Conservation (phyloP, 2,113 vertebrate species). For the Aspiorhynchus laticeps region DNA sequence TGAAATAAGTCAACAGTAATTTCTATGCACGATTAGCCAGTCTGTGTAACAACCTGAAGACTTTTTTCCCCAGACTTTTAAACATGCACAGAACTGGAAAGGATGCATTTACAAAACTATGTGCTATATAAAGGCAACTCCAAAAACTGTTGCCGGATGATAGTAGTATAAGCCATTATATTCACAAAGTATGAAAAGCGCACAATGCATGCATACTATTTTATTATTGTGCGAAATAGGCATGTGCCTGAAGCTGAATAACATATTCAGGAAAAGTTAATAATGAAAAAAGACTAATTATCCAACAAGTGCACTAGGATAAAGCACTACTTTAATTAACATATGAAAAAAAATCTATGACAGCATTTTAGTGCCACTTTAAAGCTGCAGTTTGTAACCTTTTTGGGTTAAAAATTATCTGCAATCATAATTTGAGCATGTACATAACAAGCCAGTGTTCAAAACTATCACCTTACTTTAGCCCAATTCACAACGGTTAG, state of each 20-base stretch:
- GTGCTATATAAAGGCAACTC: background rate
- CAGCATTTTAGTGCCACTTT: too few species aligned
- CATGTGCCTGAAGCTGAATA: background rate
- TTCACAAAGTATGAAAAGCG: background rate
- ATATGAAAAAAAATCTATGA: too few species aligned
- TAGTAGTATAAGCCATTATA: background rate
- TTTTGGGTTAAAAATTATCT: too few species aligned
- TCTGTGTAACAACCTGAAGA: constrained; percentile 8
- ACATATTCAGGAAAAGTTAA: background rate
- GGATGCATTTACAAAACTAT: background rate
- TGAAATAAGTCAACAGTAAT: constrained; percentile 35
- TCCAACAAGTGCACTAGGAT: too few species aligned
- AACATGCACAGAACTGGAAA: background rate
- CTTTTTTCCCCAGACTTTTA: background rate
- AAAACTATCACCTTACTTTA: too few species aligned
- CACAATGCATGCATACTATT: background rate
- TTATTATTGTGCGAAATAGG: background rate
- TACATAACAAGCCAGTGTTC: too few species aligned
- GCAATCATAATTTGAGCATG: too few species aligned
- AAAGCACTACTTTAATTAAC: too few species aligned
- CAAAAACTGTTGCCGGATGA: background rate
- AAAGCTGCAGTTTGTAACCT: too few species aligned
- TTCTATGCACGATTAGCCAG: constrained; percentile 25
- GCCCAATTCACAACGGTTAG: too few species aligned
- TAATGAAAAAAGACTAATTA: background rate